Conservation (phyloP, 2,888 invertebrate genomes). For the Agrenia bidenticulata region DNA sequence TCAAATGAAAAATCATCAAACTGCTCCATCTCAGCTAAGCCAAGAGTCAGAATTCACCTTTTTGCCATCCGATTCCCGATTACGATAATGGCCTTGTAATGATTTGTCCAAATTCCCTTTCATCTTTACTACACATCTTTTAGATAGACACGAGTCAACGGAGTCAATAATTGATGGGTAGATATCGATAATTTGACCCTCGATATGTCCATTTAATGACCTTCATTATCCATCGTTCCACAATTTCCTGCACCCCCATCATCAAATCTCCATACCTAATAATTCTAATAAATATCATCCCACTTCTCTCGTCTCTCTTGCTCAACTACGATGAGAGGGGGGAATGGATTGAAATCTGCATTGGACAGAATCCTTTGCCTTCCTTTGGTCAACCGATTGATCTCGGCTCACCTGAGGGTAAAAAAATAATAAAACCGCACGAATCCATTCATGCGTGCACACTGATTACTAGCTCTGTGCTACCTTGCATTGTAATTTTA, state of each 20-base stretch:
- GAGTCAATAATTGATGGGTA: conserved; percentile 49
- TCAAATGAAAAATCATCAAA: conserved; percentile 9
- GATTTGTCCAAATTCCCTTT: conserved; percentile 19
- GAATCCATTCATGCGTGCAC: conserved; percentile 19
- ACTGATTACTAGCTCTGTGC: conserved; percentile 15
- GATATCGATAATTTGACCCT: conserved; percentile 46
- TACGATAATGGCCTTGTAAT: conserved; percentile 10
- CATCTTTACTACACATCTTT: conserved; percentile 1
- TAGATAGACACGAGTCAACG: conserved; percentile 29
- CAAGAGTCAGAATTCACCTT: conserved; percentile 5
- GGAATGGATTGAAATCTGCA: neutral
- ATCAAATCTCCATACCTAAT: neutral
- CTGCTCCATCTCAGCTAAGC: conserved; percentile 1
- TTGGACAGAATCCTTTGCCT: neutral
- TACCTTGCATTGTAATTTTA: conserved; percentile 15
- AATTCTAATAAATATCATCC: too few species aligned
- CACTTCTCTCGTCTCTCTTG: too few species aligned
- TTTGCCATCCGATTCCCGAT: conserved; percentile 24
- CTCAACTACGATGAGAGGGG: too few species aligned
- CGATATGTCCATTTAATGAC: conserved; percentile 48
- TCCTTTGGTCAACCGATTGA: conserved; percentile 2
- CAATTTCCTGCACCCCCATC: conserved; percentile 17
- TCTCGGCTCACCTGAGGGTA: neutral
- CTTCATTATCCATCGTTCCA: conserved; percentile 35
- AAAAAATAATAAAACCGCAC: conserved; percentile 16